Conservation (phyloP, 2,797 vertebrate species). For the Dicrostonyx torquatus region DNA sequence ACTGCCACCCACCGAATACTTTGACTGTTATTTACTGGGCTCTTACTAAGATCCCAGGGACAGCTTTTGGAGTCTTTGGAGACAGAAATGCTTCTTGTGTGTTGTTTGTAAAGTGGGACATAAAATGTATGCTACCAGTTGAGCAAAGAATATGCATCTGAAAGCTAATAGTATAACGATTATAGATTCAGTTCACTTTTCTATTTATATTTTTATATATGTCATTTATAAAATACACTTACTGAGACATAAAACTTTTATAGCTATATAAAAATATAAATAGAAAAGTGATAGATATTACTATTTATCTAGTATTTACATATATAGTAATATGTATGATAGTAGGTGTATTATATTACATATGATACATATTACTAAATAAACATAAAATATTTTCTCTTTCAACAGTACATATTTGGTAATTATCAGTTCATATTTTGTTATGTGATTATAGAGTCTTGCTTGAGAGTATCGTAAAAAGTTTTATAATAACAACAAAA, state of each 20-base stretch:
- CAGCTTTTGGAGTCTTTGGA: slow-evolving; percentile 7
- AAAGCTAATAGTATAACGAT: slow-evolving; percentile 8
- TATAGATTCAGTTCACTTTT: slow-evolving; percentile 30
- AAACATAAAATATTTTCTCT: slow-evolving; percentile 9
- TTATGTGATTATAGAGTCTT: slow-evolving; percentile 54
- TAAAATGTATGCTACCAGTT: not conserved
- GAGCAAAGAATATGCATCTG: slow-evolving; percentile 15
- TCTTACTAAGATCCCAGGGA: not conserved
- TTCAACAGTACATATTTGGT: slow-evolving; percentile 27
- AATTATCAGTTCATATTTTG: slow-evolving; percentile 44
- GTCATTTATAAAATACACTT: not conserved
- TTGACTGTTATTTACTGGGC: not conserved
- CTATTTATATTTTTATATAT: slow-evolving; percentile 7
- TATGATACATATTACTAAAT: not conserved
- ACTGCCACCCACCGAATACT: not conserved
- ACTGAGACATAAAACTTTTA: not conserved
- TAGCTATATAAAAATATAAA: no score
- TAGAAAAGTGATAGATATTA: no score
- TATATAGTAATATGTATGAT: no score
- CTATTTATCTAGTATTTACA: no score
- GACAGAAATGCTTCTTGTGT: not conserved
- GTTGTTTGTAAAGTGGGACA: slow-evolving; percentile 51
- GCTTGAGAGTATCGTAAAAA: slow-evolving; percentile 24
- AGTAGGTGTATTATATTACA: no score
- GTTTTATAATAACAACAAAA: not conserved